Base-by-base conservation (phyloP, 2,113 vertebrate genomes). In the Percopsis transmontana region DNA sequence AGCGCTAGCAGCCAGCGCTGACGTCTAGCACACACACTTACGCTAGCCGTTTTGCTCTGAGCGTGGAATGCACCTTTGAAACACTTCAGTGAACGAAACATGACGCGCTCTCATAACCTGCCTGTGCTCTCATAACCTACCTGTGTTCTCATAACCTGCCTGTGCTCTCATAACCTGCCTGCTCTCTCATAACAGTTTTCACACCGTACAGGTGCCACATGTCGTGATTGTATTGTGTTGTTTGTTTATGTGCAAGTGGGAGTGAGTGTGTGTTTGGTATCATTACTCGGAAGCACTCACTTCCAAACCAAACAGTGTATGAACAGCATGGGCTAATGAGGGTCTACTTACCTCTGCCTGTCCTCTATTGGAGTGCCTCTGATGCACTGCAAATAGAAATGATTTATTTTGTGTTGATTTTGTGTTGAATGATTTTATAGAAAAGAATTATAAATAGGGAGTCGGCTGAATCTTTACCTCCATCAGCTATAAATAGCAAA, bases 171-270 rank as follows among this genome's bases (percentile, higher is more conserved):
- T n/a, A n/a, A n/a, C n/a, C n/a, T n/a, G n/a, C n/a, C n/a, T n/a
- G n/a, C n/a, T n/a, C n/a, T 42, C 56, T 39, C 61, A 19, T 53
- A 68, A 62, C 57, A 47, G 24, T 83, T 77, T 60, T 74, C 69
- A 68, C 62, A n/a, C 66, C 57, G 40, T 18, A 9, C 39, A 42
- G 14, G 39, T 38, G 39, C 33, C 12, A 16, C 16, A n/a, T 33
- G 21, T 68, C 53, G 42, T 57, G 15, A 15, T 2, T 57, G 12
- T 39, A 57, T 18, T 19, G 23, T 20, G 24, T 2, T 12, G 20
- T 15, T 54, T 54, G 20, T 54, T 14, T 54, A 14, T 54, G 52
- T 19, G 10, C 5, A 24, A 24, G 52, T 54, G 20, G 15, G 23
- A 12, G 16, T 33, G 38, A 40, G n/a, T 58, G 18, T 10, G 56